A percentile compares a stretch with the other conserved stretches of the same genome.
Conservation (phyloP, 1,140 invertebrate genomes). For the Triops cancriformis region DNA sequence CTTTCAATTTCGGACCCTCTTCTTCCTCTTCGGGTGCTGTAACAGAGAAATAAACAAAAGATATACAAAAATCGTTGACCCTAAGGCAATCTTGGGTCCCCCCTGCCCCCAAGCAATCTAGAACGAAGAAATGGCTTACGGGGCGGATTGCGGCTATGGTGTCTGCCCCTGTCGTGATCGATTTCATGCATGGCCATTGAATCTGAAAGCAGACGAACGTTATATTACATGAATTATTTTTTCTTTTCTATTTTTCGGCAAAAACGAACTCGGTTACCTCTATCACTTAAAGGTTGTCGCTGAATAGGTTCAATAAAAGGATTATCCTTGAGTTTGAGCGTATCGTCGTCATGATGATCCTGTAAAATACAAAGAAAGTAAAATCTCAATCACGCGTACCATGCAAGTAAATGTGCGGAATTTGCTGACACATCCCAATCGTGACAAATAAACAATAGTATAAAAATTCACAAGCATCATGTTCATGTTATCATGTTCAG, state of each 20-base stretch:
- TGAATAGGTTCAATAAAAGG: constrained; percentile 81
- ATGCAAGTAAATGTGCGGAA: background rate
- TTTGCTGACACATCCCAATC: background rate
- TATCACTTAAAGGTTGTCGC: constrained; percentile 79
- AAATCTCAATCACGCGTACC: background rate
- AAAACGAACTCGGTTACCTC: constrained; percentile 53
- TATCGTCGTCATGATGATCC: constrained; percentile 42
- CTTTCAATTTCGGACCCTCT: constrained; percentile 77
- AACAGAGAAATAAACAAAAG: constrained; percentile 72
- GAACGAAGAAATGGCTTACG: background rate
- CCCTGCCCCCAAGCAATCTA: background rate
- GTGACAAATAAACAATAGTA: constrained; percentile 15
- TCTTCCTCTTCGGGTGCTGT: constrained; percentile 70
- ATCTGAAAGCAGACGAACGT: constrained; percentile 50
- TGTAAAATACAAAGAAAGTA: background rate
- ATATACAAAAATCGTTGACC: constrained; percentile 60
- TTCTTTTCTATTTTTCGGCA: too few relatives aligned
- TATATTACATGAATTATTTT: background rate
- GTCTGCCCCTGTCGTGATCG: constrained; percentile 81
- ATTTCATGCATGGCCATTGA: constrained; percentile 96
- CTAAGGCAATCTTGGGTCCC: background rate
- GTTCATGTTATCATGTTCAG: too few relatives aligned
- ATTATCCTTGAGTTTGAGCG: constrained; percentile 81
- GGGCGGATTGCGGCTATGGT: constrained; percentile 33
- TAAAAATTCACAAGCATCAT: background rate